phyloP scores from a whole-genome alignment of 1,140 invertebrate species.

The Pseudomyrmex flavicornis region DNA sequence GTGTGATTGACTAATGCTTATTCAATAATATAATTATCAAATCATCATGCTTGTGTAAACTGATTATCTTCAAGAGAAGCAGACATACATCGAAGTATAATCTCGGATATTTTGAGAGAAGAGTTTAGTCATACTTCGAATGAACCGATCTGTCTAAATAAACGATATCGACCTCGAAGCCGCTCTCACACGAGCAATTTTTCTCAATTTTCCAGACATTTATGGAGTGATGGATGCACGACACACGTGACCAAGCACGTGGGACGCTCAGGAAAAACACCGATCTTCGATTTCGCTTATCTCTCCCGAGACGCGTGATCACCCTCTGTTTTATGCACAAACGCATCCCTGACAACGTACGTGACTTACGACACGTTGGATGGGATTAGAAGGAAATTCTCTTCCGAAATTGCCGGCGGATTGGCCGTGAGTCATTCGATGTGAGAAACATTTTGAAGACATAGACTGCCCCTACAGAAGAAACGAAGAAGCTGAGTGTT shows the following conservation, averaged over 20 bases:
- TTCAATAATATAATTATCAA: background rate
- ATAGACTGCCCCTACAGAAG: too few species aligned
- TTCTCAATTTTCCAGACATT: slow-evolving; percentile 65
- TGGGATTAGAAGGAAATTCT: slow-evolving; percentile 58
- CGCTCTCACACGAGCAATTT: slow-evolving; percentile 51
- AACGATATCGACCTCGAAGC: slow-evolving; percentile 12
- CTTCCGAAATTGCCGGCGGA: slow-evolving; percentile 22
- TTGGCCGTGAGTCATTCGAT: slow-evolving; percentile 41
- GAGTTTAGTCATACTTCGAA: background rate
- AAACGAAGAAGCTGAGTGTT: too few species aligned
- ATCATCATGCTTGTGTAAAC: background rate
- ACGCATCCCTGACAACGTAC: slow-evolving; percentile 21
- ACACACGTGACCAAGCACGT: slow-evolving; percentile 70
- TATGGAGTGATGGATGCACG: slow-evolving; percentile 58
- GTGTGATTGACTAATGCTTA: background rate
- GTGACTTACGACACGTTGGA: slow-evolving; percentile 59
- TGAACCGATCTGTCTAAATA: background rate
- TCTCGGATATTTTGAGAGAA: background rate
- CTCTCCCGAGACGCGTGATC: background rate
- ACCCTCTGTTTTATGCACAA: slow-evolving; percentile 40
- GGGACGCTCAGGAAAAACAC: slow-evolving; percentile 39
- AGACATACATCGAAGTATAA: background rate
- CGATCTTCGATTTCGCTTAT: slow-evolving; percentile 16
- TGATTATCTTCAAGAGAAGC: background rate
- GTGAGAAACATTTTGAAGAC: background rate